Evolutionary conservation across 2,888 invertebrate species (phyloP), one percentile per base, ranked within the genome.

Genomic region (Craniophora ligustri): DNA sequence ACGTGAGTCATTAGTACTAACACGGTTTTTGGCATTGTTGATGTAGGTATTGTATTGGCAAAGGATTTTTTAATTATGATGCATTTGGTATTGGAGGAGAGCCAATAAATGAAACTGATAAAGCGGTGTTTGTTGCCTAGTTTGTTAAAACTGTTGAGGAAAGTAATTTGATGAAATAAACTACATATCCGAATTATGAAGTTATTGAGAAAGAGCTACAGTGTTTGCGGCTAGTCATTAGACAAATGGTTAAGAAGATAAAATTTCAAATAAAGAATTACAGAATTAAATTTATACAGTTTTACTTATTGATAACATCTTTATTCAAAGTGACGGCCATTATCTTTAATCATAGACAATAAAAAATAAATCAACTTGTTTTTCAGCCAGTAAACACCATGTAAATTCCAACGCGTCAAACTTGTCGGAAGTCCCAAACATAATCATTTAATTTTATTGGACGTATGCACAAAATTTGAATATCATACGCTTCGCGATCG

Each of bases 1-100:
- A 92, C 91, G 93, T 93, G 93, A 92, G 82, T 93, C 92, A 93
- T 93, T 92, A 92, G 79, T 71, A 83, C 69, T 57, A 76, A 75
- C 71, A 66, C 74, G 75, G 69, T 81, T 90, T 91, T 92, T 91
- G 91, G 92, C 84, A 87, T 87, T 91, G 91, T 89, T 90, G 81
- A 82, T 81, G 87, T 86, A 82, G 81, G 87, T 86, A 92, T 92
- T 92, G 91, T 91, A 88, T 88, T 86, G 87, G 85, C 78, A 76
- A 42, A 5, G 46, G 55, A 62, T 76, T 74, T 81, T 80, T 80
- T 82, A 82, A 85, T 86, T 82, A 78, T 72, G 71, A 84, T 86
- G 81, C 76, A 75, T 66, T 82, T 84, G 83, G 83, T 81, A 61
- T 87, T 92, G 92, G 91, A 82, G 36, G 39, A 44, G 50, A 42